Base-by-base conservation (phyloP, 2,113 vertebrate genomes). In the Promerops cafer region DNA sequence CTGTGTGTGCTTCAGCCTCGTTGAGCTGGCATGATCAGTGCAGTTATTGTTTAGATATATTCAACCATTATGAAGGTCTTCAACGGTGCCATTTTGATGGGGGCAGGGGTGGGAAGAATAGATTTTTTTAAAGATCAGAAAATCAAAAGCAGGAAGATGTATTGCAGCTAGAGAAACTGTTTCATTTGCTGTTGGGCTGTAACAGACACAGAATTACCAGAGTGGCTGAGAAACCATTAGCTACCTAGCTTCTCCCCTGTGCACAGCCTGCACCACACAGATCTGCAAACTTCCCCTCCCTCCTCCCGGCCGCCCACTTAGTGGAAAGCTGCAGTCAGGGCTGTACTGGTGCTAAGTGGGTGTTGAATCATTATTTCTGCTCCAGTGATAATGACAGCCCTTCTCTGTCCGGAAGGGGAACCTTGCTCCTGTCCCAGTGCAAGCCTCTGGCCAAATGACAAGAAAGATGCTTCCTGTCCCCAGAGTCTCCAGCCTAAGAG, bases 351-450 rank as follows among this genome's bases (percentile, higher is more conserved):
- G 27, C 52, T 88, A 80, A 78, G 83, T 72, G 66, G 63, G 64
- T 60, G 19, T 40, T 92, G 52, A 90, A 81, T 83, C 47, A 68
- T 89, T 96, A 71, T 96, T 93, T 95, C 77, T 66, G 53, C 47
- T 87, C 10, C 52, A 71, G 44, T 53, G 60, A 80, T 70, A 88
- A 86, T 59, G 16, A 88, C 24, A 81, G 18, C 22, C 22, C 44
- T 75, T 72, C 50, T 70, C 7, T 6, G 8, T 65, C 39, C 4
- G 6, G 22, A 78, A 3, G 1, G 23, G 35, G 42, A 88, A 20
- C 42, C 12, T 44, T 71, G 23, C 12, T 64, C 64, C 60, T 5
- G 0, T 52, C 50, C 39, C 68, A 8, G 35, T 15, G 44, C 23
- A 87, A 47, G 7, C 52, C 47, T 50, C 24, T 40, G 63, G 45